Evolutionary conservation across 1,140 invertebrate species (phyloP).

Genomic region (Drosophila yakuba): DNA sequence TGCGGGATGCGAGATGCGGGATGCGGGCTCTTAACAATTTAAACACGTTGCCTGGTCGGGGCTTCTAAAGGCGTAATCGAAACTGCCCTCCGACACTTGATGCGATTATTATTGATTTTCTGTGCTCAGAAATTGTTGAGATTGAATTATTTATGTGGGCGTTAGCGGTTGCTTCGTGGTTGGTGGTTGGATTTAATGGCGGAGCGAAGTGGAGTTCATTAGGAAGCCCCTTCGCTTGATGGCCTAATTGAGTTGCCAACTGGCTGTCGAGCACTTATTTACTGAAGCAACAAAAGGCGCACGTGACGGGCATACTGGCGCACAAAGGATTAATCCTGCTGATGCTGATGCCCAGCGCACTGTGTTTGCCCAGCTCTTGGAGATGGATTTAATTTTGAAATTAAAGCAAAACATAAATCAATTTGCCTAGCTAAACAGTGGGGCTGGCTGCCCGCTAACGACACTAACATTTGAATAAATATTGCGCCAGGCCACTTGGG

Average conservation of each 20-base stretch:
- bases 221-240: constrained; percentile 23
- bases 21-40: constrained; percentile 46
- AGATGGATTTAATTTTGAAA: constrained; percentile 60
- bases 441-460: constrained; percentile 5
- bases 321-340: constrained; percentile 9
- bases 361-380: constrained; percentile 46
- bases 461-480: constrained; percentile 69
- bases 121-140: constrained; percentile 50
- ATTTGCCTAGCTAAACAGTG: constrained; percentile 69
- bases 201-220: constrained; percentile 40
- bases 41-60: constrained; percentile 46
- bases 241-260: constrained; percentile 61
- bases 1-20: too few species aligned
- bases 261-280: constrained; percentile 57
- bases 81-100: constrained; percentile 44
- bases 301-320: constrained; percentile 49
- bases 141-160: constrained; percentile 69
- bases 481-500: constrained; percentile 62
- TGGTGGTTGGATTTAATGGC: constrained; percentile 17
- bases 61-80: constrained; percentile 35
- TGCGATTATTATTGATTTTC: constrained; percentile 80
- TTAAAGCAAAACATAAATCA: constrained; percentile 73
- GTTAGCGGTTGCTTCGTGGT: constrained; percentile 4
- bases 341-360: neutral
- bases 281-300: constrained; percentile 51